Conservation (phyloP, 64 coral and sea anemone genomes). For the Porites lutea region DNA sequence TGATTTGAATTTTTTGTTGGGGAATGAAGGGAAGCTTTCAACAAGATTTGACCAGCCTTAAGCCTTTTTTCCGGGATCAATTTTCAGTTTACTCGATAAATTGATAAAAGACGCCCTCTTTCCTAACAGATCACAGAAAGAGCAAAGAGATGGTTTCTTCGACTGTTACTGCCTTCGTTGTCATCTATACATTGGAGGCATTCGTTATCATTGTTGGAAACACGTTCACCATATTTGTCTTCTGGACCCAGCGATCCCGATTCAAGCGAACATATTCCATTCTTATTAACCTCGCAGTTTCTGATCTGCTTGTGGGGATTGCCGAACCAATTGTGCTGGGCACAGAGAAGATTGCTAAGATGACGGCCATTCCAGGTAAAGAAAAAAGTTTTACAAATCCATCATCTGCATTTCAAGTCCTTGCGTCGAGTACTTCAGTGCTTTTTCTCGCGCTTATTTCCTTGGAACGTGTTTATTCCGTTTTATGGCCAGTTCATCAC, state of each 20-base stretch:
- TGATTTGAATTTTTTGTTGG: no score
- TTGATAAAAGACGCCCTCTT: no score
- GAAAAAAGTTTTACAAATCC: neutral
- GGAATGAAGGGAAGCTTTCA: no score
- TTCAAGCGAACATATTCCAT: neutral
- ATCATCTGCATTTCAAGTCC: neutral
- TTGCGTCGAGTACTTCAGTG: neutral
- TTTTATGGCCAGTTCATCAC: slow-evolving; percentile 3
- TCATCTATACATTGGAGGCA: neutral
- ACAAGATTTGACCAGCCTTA: no score
- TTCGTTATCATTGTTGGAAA: neutral
- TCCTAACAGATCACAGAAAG: no score
- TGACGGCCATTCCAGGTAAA: no score
- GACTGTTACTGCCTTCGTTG: neutral
- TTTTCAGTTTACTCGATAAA: no score
- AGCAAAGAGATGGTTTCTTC: neutral
- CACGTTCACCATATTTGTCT: neutral
- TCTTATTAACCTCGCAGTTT: neutral
- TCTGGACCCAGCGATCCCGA: neutral
- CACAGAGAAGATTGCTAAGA: neutral
- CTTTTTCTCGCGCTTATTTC: slow-evolving; percentile 20
- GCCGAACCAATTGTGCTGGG: neutral
- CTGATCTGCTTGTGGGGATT: slow-evolving; percentile 22
- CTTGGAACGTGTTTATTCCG: neutral
- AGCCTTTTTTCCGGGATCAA: no score